Base-by-base conservation (phyloP, 2,888 invertebrate genomes). In the Heliconius erato region DNA sequence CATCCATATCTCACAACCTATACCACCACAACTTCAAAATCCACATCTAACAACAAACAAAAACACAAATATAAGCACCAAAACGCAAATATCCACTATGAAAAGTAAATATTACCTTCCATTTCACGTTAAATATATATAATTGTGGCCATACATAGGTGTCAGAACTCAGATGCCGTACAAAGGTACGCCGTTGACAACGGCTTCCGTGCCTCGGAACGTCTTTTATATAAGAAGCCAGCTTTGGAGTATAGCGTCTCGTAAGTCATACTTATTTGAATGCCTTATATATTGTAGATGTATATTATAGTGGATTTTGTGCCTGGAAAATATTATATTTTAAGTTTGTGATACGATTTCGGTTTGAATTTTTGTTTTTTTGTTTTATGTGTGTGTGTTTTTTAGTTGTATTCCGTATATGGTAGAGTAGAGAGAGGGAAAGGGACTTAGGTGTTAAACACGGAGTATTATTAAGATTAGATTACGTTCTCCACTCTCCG, bases 121-220 rank as follows among this genome's bases (percentile, higher is more conserved):
- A 72, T 72, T 76, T 76, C 32, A 76, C 32, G 32, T 19, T 63
- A 76, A 32, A 63, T 6, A 4, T 35, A 76, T 76, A 59, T 76
- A 76, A 59, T 59, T 35, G 76, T 76, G 59, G 76, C 35, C 59
- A 76, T 76, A 63, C n/a, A 35, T 76, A 65, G 78, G 78, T 78
- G 78, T 78, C 78, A 78, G 59, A 59, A 59, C 23, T 59, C 59
- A 59, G 80, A 44, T 68, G 76, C 63, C 28, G 40, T 67, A 69
- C 81, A 85, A 85, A 84, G 81, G 83, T 82, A 79, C 81, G 40
- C 59, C 80, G 78, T 82, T 86, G 85, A 84, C 84, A 84, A 74
- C 84, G 80, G 82, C 79, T 84, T 84, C 86, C 85, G 83, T 77
- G 79, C 83, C 82, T 83, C 78, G 84, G 82, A 83, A 83, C 82